Percentiles rank a stretch among this genome's conserved stretches.
phyloP scores from a whole-genome alignment of 2,113 vertebrate genomes.

The Pipra filicauda region DNA sequence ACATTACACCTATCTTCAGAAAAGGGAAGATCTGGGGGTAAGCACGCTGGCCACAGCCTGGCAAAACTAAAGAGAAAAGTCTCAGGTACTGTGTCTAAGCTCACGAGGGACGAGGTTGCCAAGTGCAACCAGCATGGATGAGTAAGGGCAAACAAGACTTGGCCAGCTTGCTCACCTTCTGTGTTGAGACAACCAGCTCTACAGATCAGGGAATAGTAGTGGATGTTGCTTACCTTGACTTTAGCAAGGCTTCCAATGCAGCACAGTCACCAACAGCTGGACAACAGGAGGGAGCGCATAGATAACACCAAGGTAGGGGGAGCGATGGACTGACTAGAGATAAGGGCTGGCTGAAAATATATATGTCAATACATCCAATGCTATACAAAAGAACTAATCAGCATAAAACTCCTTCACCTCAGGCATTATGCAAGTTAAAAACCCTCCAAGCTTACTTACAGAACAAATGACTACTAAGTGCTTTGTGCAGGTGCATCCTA shows the following conservation, averaged over 20 bases:
- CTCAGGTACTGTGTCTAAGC: background rate
- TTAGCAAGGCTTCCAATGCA: background rate
- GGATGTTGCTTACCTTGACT: background rate
- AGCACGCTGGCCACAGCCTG: background rate
- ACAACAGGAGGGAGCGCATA: rapidly evolving
- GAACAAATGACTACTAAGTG: conserved; percentile 5
- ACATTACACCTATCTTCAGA: background rate
- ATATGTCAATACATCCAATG: background rate
- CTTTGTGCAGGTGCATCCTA: background rate
- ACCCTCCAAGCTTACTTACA: background rate
- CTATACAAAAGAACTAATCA: background rate
- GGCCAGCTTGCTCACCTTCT: background rate
- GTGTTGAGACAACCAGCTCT: background rate
- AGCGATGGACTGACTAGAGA: background rate
- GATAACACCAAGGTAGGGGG: rapidly evolving
- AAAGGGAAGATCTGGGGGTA: background rate
- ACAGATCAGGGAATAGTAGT: background rate
- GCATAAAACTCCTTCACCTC: background rate
- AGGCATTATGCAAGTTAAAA: background rate
- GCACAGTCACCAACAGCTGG: background rate
- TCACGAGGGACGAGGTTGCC: background rate
- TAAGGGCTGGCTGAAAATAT: background rate
- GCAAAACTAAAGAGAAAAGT: background rate
- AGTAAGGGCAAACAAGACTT: background rate
- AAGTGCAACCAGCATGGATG: background rate